Percentiles rank a stretch among this genome's conserved stretches.
Conservation (phyloP, 2,888 invertebrate genomes). For the Antitype chi region DNA sequence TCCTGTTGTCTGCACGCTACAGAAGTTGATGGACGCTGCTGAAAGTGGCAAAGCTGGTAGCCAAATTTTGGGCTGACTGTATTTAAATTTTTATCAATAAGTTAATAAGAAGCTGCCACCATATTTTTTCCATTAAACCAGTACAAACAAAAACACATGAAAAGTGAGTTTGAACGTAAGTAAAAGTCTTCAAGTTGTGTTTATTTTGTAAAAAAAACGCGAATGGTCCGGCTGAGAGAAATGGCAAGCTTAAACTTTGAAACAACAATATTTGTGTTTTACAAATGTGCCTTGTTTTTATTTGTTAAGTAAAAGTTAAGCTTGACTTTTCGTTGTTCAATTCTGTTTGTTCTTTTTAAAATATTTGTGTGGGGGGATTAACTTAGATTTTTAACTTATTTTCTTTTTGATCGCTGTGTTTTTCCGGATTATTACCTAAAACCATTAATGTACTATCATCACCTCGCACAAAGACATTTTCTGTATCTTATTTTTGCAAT, state of each 20-base stretch:
- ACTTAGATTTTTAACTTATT: background rate
- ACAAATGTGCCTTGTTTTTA: conserved; percentile 55
- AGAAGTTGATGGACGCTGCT: no score
- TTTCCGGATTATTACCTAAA: background rate
- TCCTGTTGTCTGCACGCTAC: no score
- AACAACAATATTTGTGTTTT: conserved; percentile 64
- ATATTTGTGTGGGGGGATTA: background rate
- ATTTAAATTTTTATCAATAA: no score
- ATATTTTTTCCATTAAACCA: conserved; percentile 10
- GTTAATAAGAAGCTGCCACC: no score
- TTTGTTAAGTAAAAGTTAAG: conserved; percentile 47
- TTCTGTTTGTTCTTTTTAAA: conserved; percentile 4
- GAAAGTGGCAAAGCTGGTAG: no score
- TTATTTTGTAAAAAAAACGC: conserved; percentile 51
- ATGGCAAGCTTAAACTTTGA: conserved; percentile 48
- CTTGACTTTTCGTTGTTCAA: conserved; percentile 28
- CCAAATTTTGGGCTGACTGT: no score
- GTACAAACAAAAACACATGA: conserved; percentile 31
- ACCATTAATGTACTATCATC: background rate
- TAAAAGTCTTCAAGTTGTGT: conserved; percentile 51
- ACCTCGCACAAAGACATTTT: background rate
- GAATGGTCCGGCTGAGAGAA: conserved; percentile 36
- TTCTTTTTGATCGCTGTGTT: background rate
- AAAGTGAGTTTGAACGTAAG: conserved; percentile 44
- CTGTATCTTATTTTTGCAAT: no score